Conservation (phyloP, 2,888 invertebrate species). For the Melieria omissa region DNA sequence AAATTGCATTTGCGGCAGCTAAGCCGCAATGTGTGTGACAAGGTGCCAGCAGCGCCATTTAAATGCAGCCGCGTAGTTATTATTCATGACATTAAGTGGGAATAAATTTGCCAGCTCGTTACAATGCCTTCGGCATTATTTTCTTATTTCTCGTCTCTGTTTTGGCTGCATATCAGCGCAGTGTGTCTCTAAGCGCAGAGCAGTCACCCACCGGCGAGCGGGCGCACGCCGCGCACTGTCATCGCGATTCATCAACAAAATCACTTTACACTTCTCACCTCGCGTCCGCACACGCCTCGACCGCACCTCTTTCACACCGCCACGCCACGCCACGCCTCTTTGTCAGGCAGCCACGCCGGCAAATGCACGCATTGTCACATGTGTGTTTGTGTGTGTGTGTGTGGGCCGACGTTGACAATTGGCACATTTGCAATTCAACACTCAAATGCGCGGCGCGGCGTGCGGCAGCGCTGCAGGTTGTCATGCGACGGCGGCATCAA, state of each 20-base stretch:
- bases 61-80: conserved; percentile 7
- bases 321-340: not conserved
- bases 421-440: conserved; percentile 34
- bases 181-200: too few relatives aligned
- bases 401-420: conserved; percentile 24
- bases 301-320: not conserved
- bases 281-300: not conserved
- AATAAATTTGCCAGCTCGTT: conserved; percentile 42
- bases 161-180: too few relatives aligned
- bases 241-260: conserved; percentile 29
- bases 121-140: conserved; percentile 36
- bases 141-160: conserved; percentile 2
- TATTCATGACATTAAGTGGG: conserved; percentile 36
- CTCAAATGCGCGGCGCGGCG: not conserved
- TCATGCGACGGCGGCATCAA: not conserved
- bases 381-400: not conserved
- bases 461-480: not conserved
- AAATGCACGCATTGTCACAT: not conserved
- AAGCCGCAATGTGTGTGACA: too few relatives aligned
- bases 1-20: conserved; percentile 51
- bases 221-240: conserved; percentile 18
- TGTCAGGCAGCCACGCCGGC: not conserved
- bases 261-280: not conserved
- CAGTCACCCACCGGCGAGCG: too few relatives aligned
- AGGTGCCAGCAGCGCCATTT: too few relatives aligned